Conservation (phyloP, 2,113 vertebrate species). For the Zapornia atra region DNA sequence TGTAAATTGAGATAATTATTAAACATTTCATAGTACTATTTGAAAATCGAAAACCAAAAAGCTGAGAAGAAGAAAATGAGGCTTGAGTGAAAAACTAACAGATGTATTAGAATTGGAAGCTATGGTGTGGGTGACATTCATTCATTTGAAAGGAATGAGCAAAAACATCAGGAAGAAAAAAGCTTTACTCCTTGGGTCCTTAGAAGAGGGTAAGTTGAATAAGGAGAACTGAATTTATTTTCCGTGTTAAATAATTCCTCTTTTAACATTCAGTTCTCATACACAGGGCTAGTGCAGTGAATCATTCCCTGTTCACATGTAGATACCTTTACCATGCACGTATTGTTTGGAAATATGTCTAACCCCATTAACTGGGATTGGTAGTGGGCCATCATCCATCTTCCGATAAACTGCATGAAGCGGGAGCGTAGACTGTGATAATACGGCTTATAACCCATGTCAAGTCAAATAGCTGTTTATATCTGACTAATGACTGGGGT, state of each 20-base stretch:
- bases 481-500: constrained; percentile 25
- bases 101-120: background rate
- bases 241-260: background rate
- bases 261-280: background rate
- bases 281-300: background rate
- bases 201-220: background rate
- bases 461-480: background rate
- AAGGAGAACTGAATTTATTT: background rate
- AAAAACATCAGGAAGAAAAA: background rate
- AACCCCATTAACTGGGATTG: background rate
- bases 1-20: background rate
- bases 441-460: background rate
- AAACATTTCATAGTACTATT: background rate
- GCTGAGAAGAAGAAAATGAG: background rate
- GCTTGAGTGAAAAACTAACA: background rate
- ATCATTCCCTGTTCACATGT: background rate
- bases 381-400: constrained; percentile 17
- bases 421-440: background rate
- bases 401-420: background rate
- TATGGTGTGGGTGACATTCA: background rate
- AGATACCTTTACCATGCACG: background rate
- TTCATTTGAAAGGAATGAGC: background rate
- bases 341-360: background rate
- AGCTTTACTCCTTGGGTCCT: background rate
- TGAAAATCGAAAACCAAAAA: background rate